Evolutionary conservation across 2,888 invertebrate species (phyloP).

Genomic region (Ochropleura leucogaster): DNA sequence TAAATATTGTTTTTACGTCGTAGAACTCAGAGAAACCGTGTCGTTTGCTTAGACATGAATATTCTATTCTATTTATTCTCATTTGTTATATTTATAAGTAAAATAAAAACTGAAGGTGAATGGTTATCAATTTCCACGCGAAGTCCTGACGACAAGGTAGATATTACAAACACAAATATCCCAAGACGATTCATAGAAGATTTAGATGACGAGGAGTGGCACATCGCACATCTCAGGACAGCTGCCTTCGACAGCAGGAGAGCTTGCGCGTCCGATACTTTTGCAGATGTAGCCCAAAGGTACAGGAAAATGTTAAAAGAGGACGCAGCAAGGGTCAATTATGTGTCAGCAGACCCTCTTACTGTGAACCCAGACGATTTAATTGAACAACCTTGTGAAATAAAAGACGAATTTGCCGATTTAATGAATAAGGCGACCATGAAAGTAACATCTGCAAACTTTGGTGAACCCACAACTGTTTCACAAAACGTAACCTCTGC

Average conservation of each 20-base stretch:
- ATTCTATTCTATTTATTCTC: conserved; percentile 24
- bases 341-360: conserved; percentile 75
- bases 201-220: conserved; percentile 75
- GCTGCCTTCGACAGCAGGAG: conserved; percentile 64
- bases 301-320: conserved; percentile 73
- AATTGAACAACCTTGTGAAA: conserved; percentile 64
- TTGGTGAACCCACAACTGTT: conserved; percentile 1
- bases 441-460: conserved; percentile 12
- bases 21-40: conserved; percentile 46
- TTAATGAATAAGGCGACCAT: conserved; percentile 12
- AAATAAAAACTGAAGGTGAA: conserved; percentile 24
- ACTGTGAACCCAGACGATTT: conserved; percentile 63
- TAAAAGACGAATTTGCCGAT: neutral
- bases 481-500: conserved; percentile 1
- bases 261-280: conserved; percentile 72
- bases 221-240: conserved; percentile 75
- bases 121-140: conserved; percentile 35
- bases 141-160: conserved; percentile 2
- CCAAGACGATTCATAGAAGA: conserved; percentile 72
- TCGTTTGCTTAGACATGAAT: conserved; percentile 46
- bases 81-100: conserved; percentile 27
- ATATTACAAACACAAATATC: conserved; percentile 32
- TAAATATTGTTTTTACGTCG: conserved; percentile 46
- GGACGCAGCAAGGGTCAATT: conserved; percentile 76
- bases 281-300: conserved; percentile 70